Evolutionary conservation across 2,888 invertebrate genomes (phyloP).

Genomic region (Pseudococcus longispinus): DNA sequence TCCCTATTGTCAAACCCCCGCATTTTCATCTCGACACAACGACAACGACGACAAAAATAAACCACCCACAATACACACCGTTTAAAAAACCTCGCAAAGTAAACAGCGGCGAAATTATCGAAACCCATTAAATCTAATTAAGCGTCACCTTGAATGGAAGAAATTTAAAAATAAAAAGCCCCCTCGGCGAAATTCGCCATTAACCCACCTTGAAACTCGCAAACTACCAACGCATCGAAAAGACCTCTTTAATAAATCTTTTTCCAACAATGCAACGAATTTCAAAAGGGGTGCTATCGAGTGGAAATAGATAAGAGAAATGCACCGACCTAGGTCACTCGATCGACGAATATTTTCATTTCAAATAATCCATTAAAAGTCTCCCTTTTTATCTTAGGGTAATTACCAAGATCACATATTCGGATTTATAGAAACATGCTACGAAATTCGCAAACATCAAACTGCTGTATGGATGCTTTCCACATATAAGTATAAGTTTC

Average conservation of each 20-base stretch:
- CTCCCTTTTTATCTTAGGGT: background rate
- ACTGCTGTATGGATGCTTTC: background rate
- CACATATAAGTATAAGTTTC: background rate
- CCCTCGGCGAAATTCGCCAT: background rate
- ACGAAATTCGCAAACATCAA: background rate
- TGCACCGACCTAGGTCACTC: background rate
- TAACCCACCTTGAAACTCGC: background rate
- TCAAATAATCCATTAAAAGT: background rate
- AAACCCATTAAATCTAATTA: background rate
- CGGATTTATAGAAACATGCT: background rate
- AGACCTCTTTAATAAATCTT: slow-evolving; percentile 6
- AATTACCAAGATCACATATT: background rate
- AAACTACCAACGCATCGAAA: background rate
- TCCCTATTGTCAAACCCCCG: background rate
- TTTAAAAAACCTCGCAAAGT: background rate
- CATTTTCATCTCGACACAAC: background rate
- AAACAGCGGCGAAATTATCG: background rate
- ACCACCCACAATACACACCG: background rate
- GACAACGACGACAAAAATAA: background rate
- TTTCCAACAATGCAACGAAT: background rate
- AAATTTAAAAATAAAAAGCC: background rate
- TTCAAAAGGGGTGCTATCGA: background rate
- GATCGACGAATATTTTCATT: background rate
- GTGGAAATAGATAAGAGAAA: slow-evolving; percentile 15
- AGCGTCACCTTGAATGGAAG: slow-evolving; percentile 3